Percentiles rank a stretch among this genome's conserved stretches.
These are phyloP conservation scores for Serrognathus titanus DNA, from an alignment of 2,888 invertebrate species.

Conservation along the genomic window DNA sequence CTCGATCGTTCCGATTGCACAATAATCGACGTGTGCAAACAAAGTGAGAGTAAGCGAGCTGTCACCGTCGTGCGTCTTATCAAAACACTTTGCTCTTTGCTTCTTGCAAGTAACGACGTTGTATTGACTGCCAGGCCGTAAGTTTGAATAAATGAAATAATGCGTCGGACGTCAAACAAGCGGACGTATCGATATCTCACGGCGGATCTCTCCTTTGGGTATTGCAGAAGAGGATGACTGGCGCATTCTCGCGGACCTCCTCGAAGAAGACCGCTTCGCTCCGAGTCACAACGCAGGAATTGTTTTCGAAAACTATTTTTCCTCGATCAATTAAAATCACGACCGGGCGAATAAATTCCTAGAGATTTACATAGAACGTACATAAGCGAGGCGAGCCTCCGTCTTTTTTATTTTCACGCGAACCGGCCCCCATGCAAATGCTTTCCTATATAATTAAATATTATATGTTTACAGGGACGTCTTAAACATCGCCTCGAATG, in stretches of 20 bases:
- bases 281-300: background rate
- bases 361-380: too few species aligned
- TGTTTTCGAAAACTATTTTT: background rate
- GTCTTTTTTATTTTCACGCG: too few species aligned
- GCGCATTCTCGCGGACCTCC: constrained; percentile 30
- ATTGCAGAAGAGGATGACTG: constrained; percentile 30
- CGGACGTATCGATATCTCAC: constrained; percentile 19
- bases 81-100: background rate
- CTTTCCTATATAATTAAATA: constrained; percentile 15
- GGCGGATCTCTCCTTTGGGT: constrained; percentile 17
- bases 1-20: background rate
- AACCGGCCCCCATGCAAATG: constrained; percentile 15
- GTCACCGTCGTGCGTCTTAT: constrained; percentile 3
- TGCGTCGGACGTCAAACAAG: constrained; percentile 9
- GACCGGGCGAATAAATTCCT: too few species aligned
- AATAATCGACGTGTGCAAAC: constrained; percentile 8
- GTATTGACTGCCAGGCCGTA: constrained; percentile 12
- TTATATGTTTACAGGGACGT: constrained; percentile 13
- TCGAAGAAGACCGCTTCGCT: constrained; percentile 20
- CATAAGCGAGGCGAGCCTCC: too few species aligned
- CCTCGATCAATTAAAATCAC: background rate
- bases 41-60: background rate
- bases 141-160: constrained; percentile 17
- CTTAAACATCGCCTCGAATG: constrained; percentile 26
- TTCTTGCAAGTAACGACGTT: background rate